These are phyloP conservation scores for Caenorhabditis afra DNA, from an alignment of 2,888 invertebrate genomes.

Conservation along the genomic window DNA sequence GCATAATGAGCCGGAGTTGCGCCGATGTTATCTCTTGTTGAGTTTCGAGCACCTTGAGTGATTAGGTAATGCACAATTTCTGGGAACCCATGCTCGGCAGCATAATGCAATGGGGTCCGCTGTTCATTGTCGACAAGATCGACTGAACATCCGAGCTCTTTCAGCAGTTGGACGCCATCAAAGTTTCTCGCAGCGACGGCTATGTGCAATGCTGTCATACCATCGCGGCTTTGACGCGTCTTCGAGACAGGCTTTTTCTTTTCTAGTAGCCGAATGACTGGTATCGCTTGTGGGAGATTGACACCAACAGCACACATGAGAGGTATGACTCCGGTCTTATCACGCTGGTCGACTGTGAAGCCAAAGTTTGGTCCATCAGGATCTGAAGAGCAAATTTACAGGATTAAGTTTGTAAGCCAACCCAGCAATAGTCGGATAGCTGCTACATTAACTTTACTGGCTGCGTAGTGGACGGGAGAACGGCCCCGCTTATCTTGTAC, in stretches of 20 bases:
- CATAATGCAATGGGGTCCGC: slow-evolving; percentile 76
- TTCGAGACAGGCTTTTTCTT: slow-evolving; percentile 57
- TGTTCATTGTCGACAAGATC: slow-evolving; percentile 70
- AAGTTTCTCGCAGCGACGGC: slow-evolving; percentile 76
- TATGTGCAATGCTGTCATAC: slow-evolving; percentile 74
- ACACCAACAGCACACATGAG: slow-evolving; percentile 77
- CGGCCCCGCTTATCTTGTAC: slow-evolving; percentile 67
- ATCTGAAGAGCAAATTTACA: neutral
- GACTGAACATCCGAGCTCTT: slow-evolving; percentile 57
- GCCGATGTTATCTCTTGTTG: slow-evolving; percentile 60
- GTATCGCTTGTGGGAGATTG: slow-evolving; percentile 65
- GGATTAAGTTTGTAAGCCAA: slow-evolving; percentile 6
- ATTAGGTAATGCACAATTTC: slow-evolving; percentile 70
- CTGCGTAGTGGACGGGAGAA: slow-evolving; percentile 77
- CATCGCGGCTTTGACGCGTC: slow-evolving; percentile 55
- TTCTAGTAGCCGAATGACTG: slow-evolving; percentile 68
- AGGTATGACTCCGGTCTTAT: slow-evolving; percentile 72
- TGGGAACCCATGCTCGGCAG: slow-evolving; percentile 67
- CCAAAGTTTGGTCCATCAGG: slow-evolving; percentile 49
- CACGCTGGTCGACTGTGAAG: slow-evolving; percentile 74
- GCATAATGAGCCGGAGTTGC: slow-evolving; percentile 79
- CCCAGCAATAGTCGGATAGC: slow-evolving; percentile 57
- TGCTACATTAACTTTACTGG: slow-evolving; percentile 62
- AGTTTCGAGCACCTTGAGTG: slow-evolving; percentile 49
- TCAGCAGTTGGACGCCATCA: slow-evolving; percentile 65